Percentiles rank a stretch among this genome's conserved stretches.
phyloP scores from a whole-genome alignment of 2,888 invertebrate genomes.

The Leptura quadrifasciata region DNA sequence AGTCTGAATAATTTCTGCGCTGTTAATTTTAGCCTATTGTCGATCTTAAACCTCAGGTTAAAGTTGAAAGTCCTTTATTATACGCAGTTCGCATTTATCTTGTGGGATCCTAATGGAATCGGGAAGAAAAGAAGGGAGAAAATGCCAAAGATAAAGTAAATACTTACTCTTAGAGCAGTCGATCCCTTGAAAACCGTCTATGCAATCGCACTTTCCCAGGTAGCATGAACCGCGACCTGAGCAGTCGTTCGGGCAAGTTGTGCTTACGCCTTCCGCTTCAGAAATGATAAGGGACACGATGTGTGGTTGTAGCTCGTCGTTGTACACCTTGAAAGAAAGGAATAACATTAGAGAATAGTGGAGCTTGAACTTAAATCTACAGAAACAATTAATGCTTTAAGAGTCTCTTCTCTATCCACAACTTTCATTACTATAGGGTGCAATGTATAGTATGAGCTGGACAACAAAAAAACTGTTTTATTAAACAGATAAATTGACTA shows the following conservation, averaged over 20 bases:
- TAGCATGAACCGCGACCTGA: slow-evolving; percentile 94
- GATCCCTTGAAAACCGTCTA: slow-evolving; percentile 91
- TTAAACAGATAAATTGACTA: too few species aligned
- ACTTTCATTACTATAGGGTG: too few species aligned
- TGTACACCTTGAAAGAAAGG: slow-evolving; percentile 78
- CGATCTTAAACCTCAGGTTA: slow-evolving; percentile 9
- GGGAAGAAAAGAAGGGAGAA: slow-evolving; percentile 47
- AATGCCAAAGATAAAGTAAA: slow-evolving; percentile 58
- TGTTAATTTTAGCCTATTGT: background rate
- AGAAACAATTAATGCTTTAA: background rate
- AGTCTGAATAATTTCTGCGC: background rate
- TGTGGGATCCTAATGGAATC: slow-evolving; percentile 57
- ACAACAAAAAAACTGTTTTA: too few species aligned
- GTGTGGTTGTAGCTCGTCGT: slow-evolving; percentile 92
- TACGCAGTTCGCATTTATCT: slow-evolving; percentile 52
- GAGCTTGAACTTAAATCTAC: background rate
- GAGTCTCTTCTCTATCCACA: too few species aligned
- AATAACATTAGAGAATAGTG: background rate
- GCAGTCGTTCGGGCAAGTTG: slow-evolving; percentile 94
- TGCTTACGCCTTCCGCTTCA: slow-evolving; percentile 92
- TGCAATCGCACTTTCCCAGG: slow-evolving; percentile 94
- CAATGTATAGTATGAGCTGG: too few species aligned
- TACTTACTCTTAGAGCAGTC: slow-evolving; percentile 88
- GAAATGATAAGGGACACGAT: slow-evolving; percentile 90
- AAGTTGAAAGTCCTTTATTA: slow-evolving; percentile 13